A percentile compares a stretch with the other conserved stretches of the same genome.
Evolutionary conservation across 2,888 invertebrate genomes (phyloP).

Genomic region (Melolontha melolontha): DNA sequence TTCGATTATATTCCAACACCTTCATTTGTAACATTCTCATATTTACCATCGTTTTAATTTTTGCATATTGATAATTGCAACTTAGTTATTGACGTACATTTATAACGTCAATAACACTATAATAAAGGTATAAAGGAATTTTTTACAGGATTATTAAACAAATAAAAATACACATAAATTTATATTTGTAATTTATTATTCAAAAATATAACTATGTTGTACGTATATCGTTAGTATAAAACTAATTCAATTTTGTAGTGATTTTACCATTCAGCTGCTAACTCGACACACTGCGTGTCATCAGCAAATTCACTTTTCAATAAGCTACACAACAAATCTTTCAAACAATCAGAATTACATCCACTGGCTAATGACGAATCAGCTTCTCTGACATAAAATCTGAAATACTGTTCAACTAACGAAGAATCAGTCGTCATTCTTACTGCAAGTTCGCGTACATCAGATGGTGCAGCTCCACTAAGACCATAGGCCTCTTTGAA

Average conservation of each 20-base stretch:
- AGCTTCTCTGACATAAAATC: constrained; percentile 41
- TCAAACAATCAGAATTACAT: constrained; percentile 47
- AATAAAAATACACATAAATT: too few relatives aligned
- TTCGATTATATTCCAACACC: too few relatives aligned
- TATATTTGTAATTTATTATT: too few relatives aligned
- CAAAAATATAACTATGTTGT: too few relatives aligned
- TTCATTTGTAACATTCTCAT: too few relatives aligned
- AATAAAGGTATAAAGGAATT: too few relatives aligned
- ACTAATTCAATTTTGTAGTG: neutral
- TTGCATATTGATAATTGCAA: too few relatives aligned
- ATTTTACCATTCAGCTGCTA: constrained; percentile 27
- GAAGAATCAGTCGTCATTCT: constrained; percentile 61
- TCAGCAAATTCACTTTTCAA: constrained; percentile 69
- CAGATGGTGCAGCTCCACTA: constrained; percentile 60
- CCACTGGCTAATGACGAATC: constrained; percentile 46
- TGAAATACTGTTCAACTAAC: constrained; percentile 59
- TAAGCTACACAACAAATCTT: constrained; percentile 65
- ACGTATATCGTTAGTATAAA: too few relatives aligned
- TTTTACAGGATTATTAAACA: too few relatives aligned
- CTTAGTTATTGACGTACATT: too few relatives aligned
- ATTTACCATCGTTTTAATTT: too few relatives aligned
- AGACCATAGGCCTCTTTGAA: constrained; percentile 66
- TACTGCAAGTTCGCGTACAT: constrained; percentile 62
- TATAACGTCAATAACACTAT: too few relatives aligned
- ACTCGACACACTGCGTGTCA: constrained; percentile 55